A percentile compares a stretch with the other conserved stretches of the same genome.
phyloP scores from a whole-genome alignment of 2,888 invertebrate species.

The Thera britannica region DNA sequence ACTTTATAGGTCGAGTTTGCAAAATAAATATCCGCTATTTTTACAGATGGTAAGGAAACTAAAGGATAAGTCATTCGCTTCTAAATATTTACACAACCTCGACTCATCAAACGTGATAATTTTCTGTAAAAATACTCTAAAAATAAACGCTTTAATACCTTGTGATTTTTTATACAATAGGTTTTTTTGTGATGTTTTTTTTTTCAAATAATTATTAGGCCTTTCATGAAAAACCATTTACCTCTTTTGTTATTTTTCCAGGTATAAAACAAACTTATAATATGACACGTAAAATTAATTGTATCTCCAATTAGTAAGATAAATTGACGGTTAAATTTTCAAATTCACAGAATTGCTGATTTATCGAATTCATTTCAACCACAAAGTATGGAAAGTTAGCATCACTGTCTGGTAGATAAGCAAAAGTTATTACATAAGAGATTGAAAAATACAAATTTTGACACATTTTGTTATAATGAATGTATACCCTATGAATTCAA shows the following conservation, averaged over 20 bases:
- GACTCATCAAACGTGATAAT: not conserved
- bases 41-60: slow-evolving; percentile 22
- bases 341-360: slow-evolving; percentile 24
- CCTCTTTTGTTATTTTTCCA: too few relatives aligned
- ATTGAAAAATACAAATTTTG: too few relatives aligned
- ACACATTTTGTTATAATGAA: too few relatives aligned
- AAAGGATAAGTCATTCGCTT: slow-evolving; percentile 25
- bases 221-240: not conserved
- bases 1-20: slow-evolving; percentile 39
- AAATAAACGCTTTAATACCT: not conserved
- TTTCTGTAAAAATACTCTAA: not conserved
- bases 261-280: not conserved
- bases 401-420: not conserved
- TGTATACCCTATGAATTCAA: too few relatives aligned
- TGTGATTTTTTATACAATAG: too few relatives aligned
- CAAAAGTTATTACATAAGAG: too few relatives aligned
- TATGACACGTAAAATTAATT: slow-evolving; percentile 9
- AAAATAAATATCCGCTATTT: slow-evolving; percentile 37
- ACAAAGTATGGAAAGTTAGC: slow-evolving; percentile 1
- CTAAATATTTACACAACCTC: slow-evolving; percentile 13
- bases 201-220: not conserved
- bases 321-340: slow-evolving; percentile 24
- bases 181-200: not conserved
- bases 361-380: slow-evolving; percentile 22
- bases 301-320: slow-evolving; percentile 24